phyloP scores from a whole-genome alignment of 2,113 vertebrate genomes.

The Lagopus leucura region DNA sequence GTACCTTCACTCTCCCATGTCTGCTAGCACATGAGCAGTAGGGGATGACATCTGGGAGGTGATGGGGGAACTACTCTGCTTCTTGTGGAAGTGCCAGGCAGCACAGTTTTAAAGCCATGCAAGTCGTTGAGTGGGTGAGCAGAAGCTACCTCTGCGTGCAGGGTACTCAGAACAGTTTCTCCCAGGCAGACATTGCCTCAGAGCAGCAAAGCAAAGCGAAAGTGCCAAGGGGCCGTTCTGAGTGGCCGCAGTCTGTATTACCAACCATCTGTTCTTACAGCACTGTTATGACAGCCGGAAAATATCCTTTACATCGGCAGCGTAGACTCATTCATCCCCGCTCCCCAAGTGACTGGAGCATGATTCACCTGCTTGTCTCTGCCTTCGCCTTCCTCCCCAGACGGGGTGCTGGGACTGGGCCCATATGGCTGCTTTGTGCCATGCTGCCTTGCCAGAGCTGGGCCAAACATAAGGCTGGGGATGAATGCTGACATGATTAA shows the following conservation, averaged over 20 bases:
- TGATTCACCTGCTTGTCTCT: background rate
- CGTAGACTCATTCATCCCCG: background rate
- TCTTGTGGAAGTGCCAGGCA: background rate
- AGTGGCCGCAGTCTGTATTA: background rate
- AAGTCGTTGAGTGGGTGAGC: constrained; percentile 9
- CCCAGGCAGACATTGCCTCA: background rate
- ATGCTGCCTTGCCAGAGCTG: background rate
- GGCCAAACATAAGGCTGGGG: background rate
- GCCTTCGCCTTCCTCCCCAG: background rate
- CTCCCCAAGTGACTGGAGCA: background rate
- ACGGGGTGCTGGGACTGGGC: background rate
- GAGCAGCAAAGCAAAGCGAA: background rate
- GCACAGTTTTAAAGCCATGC: background rate
- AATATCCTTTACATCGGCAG: fast-evolving
- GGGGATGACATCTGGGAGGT: background rate
- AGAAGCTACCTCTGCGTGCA: background rate
- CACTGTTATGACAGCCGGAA: background rate
- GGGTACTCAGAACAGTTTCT: background rate
- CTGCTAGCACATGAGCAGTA: background rate
- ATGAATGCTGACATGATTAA: background rate
- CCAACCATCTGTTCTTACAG: background rate
- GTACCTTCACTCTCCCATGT: background rate
- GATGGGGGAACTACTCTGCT: background rate
- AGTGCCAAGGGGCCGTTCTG: background rate
- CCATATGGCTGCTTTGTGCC: background rate